Evolutionary conservation across 2,797 vertebrate genomes (phyloP).

Genomic region (Trachurus trachurus): DNA sequence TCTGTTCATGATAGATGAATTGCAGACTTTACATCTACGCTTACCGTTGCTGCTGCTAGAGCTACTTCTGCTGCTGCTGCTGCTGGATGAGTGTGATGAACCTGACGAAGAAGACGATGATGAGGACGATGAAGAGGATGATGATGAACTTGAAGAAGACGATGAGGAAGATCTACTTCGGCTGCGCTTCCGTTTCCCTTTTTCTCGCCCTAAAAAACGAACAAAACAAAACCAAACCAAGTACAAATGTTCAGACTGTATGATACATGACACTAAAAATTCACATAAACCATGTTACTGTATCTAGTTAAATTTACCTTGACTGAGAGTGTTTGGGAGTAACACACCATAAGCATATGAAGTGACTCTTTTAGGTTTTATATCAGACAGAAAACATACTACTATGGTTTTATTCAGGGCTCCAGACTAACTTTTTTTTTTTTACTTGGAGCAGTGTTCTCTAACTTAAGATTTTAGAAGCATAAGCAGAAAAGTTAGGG

Average conservation of each 20-base stretch:
- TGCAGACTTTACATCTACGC: constrained; percentile 10
- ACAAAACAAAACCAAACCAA: not conserved
- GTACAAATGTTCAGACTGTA: not conserved
- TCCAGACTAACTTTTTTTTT: no score
- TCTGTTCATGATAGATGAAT: not conserved
- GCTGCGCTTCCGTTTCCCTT: constrained; percentile 89
- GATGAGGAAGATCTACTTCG: constrained; percentile 90
- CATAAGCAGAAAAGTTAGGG: no score
- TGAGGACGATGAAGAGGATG: constrained; percentile 72
- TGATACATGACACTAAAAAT: not conserved
- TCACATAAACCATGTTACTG: not conserved
- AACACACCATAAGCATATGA: no score
- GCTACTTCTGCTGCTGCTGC: constrained; percentile 85
- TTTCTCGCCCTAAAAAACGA: constrained; percentile 82
- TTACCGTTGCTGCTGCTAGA: constrained; percentile 88
- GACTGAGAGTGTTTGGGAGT: not conserved
- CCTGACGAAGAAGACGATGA: constrained; percentile 84
- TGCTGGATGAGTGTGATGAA: constrained; percentile 84
- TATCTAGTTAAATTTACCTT: not conserved
- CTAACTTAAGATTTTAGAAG: no score
- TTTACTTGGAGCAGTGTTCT: no score
- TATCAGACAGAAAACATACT: not conserved
- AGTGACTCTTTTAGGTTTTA: no score
- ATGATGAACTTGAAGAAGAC: constrained; percentile 83
- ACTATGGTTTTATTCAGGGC: no score